Evolutionary conservation across 2,888 invertebrate species (phyloP), one percentile per base, ranked within the genome.

Genomic region (Cynaeus angustus): DNA sequence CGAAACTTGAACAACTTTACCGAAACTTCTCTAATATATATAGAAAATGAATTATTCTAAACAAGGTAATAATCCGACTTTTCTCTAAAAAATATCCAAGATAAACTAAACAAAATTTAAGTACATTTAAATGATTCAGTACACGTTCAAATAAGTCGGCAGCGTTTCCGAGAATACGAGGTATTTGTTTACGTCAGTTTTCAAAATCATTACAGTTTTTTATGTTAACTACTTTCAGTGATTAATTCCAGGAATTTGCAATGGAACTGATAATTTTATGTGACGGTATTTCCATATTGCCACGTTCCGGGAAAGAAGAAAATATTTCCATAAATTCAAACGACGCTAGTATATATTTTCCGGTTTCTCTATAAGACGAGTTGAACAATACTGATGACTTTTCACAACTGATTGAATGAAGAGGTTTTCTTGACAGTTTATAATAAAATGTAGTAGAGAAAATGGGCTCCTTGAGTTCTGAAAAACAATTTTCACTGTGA

Each of bases 1-100:
- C 10, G 64, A 53, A 64, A 41, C 26, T 43, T 48, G 28, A 43
- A 64, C 30, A 64, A 52, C 41, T 53, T 21, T 37, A 46, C 14
- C 5, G 48, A 50, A 59, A 61, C 37, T 61, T 50, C 16, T 61
- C 33, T 38, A 50, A 61, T 61, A 61, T n/a, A n/a, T 61, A 46
- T 61, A 10, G 59, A 46, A 48, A 48, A 61, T 50, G 16, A 50
- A 21, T 48, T 59, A 46, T 59, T 59, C 26, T 28, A 45, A 45
- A 30, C 46, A 59, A 46, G 28, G 56, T 56, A 38, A 56, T 38
- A 41, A 30, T 48, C 9, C 48, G 8, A 48, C 10, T 41, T 12
- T 41, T 10, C 7, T 12, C 41, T 10, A 21, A 48, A 6, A 53
- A 53, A 33, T 13, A n/a, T n/a, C n/a, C n/a, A n/a, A n/a, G n/a